Conservation (phyloP, 2,113 vertebrate genomes). For the Hippolais icterina region DNA sequence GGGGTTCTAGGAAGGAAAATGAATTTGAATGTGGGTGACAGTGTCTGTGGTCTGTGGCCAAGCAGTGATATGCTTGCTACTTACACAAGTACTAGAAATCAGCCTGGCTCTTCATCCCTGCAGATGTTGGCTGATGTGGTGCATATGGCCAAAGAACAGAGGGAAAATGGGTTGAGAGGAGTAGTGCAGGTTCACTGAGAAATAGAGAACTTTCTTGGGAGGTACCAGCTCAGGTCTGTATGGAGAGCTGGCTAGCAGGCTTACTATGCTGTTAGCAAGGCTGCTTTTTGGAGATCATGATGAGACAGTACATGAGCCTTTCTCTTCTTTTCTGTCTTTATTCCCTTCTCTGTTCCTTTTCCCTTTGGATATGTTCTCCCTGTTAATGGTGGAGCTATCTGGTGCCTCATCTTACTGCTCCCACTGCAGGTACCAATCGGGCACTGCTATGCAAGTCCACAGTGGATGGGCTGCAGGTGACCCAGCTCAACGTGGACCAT, state of each 20-base stretch:
- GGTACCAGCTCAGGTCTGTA: background rate
- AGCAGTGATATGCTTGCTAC: background rate
- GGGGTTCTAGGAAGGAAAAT: background rate
- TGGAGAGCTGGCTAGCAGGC: background rate
- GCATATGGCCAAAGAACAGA: background rate
- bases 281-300: background rate
- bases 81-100: background rate
- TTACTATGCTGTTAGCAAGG: background rate
- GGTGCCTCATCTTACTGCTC: conserved; percentile 35
- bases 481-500: conserved; percentile 91
- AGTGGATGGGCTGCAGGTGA: conserved; percentile 92
- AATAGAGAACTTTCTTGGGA: background rate
- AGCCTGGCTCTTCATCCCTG: background rate
- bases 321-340: conserved; percentile 30
- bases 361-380: background rate
- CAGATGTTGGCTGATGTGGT: background rate
- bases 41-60: background rate
- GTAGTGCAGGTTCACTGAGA: background rate
- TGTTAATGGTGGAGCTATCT: background rate
- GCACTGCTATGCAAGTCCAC: conserved; percentile 93
- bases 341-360: background rate
- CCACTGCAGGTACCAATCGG: conserved; percentile 87
- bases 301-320: background rate
- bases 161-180: background rate
- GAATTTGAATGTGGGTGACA: background rate